Conservation (phyloP, 2,888 invertebrate species). For the Pristionchus mayeri region DNA sequence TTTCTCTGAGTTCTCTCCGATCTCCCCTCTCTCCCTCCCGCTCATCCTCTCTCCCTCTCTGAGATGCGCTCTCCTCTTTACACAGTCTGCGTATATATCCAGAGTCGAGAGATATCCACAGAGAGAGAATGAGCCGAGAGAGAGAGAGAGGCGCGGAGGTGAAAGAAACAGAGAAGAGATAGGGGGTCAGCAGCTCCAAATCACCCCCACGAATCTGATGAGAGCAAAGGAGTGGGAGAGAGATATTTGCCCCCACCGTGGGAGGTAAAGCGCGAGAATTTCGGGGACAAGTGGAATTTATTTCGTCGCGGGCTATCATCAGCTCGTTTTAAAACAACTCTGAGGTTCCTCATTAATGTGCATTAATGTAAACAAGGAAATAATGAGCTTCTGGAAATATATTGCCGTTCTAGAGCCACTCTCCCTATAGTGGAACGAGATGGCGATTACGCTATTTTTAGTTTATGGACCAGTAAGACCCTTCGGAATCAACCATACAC, state of each 20-base stretch:
- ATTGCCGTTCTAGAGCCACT: too few species aligned
- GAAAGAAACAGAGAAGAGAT: slow-evolving; percentile 25
- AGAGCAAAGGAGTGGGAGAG: neutral
- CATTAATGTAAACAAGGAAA: too few species aligned
- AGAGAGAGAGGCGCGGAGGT: neutral
- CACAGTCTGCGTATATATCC: slow-evolving; percentile 40
- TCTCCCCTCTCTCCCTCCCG: neutral
- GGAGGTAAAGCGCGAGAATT: neutral
- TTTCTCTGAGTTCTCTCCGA: too few species aligned
- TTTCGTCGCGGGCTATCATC: too few species aligned
- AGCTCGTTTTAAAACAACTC: too few species aligned
- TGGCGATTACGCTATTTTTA: too few species aligned
- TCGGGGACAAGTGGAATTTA: too few species aligned
- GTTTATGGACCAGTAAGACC: too few species aligned
- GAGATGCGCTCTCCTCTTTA: neutral
- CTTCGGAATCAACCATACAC: too few species aligned
- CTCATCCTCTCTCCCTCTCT: neutral
- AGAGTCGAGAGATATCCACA: slow-evolving; percentile 1
- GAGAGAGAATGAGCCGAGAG: slow-evolving; percentile 17
- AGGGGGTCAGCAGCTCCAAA: neutral
- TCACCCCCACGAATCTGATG: neutral
- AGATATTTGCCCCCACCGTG: neutral
- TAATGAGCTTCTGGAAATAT: too few species aligned
- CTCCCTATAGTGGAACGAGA: too few species aligned
- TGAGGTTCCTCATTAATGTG: too few species aligned